Conservation (phyloP, 2,797 vertebrate species). For the Epinephelus coioides region DNA sequence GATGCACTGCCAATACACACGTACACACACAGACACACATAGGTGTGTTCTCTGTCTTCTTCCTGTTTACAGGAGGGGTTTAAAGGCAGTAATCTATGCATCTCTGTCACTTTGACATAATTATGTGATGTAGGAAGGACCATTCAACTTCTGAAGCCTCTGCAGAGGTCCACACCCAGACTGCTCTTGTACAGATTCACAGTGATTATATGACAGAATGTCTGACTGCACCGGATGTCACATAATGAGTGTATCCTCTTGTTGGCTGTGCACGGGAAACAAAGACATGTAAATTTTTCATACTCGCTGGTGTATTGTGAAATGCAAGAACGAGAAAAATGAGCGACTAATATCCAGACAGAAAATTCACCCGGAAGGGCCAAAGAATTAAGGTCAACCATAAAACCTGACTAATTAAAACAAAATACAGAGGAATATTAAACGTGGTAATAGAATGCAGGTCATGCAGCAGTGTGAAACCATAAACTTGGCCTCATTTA, state of each 20-base stretch:
- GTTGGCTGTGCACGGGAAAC: not conserved
- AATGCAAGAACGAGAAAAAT: not conserved
- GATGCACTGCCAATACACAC: conserved; percentile 6
- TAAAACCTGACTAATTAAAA: not conserved
- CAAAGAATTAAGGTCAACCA: not conserved
- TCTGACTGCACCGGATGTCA: not conserved
- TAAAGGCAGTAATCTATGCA: conserved; percentile 33
- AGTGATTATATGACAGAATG: not conserved
- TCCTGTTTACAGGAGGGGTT: conserved; percentile 50
- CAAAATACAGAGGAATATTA: not conserved
- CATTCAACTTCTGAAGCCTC: not conserved
- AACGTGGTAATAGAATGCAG: not conserved
- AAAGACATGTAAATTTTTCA: not conserved
- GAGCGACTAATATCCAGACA: not conserved
- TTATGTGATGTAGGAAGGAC: conserved; percentile 12
- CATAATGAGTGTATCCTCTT: not conserved
- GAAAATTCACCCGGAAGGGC: not conserved
- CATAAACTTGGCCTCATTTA: conserved; percentile 11
- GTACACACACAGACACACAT: not conserved
- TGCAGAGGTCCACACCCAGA: not conserved
- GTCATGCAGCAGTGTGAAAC: not conserved
- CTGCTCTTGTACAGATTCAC: not conserved
- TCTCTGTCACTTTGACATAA: conserved; percentile 24
- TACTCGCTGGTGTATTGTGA: not conserved
- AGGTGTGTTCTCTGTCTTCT: conserved; percentile 17